phyloP scores from a whole-genome alignment of 1,140 invertebrate genomes.

The Drosophila nebulosa region DNA sequence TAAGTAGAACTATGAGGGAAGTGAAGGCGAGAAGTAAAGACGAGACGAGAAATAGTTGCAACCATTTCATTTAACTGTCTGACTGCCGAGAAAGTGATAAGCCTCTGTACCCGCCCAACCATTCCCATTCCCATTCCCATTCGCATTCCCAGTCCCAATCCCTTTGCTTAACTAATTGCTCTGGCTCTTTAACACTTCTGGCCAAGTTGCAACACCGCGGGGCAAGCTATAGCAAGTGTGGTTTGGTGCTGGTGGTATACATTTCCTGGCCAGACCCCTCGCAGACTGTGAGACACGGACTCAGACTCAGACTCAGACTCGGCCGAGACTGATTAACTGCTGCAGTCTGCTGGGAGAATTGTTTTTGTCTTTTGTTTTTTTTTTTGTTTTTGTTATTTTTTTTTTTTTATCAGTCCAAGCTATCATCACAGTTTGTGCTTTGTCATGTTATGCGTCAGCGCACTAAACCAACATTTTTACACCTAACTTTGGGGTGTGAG shows the following conservation, averaged over 20 bases:
- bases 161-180: slow-evolving; percentile 57
- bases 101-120: slow-evolving; percentile 12
- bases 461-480: slow-evolving; percentile 78
- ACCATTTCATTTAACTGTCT: slow-evolving; percentile 61
- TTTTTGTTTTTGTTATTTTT: neutral
- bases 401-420: slow-evolving; percentile 45
- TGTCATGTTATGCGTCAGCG: slow-evolving; percentile 64
- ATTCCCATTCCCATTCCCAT: neutral
- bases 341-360: slow-evolving; percentile 8
- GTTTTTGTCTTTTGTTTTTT: neutral
- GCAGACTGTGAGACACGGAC: slow-evolving; percentile 4
- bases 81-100: slow-evolving; percentile 69
- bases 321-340: slow-evolving; percentile 42
- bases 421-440: slow-evolving; percentile 49
- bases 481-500: slow-evolving; percentile 53
- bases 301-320: slow-evolving; percentile 11
- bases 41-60: slow-evolving; percentile 14
- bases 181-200: slow-evolving; percentile 66
- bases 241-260: slow-evolving; percentile 18
- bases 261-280: slow-evolving; percentile 38
- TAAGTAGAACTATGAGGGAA: slow-evolving; percentile 35
- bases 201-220: slow-evolving; percentile 15
- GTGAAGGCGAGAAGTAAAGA: neutral
- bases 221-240: neutral
- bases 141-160: slow-evolving; percentile 3